Percentiles rank a stretch among this genome's conserved stretches.
Conservation (phyloP, 64 coral and sea anemone genomes). For the Anthopleura sola region DNA sequence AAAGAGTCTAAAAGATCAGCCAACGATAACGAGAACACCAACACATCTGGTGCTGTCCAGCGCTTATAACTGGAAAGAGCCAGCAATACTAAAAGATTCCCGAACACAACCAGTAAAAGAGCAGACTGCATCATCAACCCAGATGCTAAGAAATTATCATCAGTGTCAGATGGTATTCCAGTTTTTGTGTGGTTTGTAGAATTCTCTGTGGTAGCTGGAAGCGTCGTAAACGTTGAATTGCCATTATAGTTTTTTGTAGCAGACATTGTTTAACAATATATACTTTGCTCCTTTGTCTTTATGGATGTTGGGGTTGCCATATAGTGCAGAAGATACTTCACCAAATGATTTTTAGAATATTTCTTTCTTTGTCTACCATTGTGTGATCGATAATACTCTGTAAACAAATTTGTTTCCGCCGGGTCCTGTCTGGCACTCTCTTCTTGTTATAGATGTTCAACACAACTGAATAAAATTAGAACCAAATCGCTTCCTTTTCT, state of each 20-base stretch:
- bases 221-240: neutral
- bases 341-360: neutral
- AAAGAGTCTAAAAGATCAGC: slow-evolving; percentile 79
- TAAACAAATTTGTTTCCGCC: neutral
- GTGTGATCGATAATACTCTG: neutral
- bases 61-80: slow-evolving; percentile 50
- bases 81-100: slow-evolving; percentile 59
- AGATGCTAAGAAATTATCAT: slow-evolving; percentile 2
- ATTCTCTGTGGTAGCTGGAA: neutral
- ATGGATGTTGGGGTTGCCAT: neutral
- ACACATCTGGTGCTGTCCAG: slow-evolving; percentile 64
- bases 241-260: neutral
- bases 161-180: neutral
- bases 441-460: neutral
- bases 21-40: slow-evolving; percentile 73
- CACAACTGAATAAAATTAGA: neutral
- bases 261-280: neutral
- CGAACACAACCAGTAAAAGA: slow-evolving; percentile 31
- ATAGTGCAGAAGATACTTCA: neutral
- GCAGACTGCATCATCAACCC: slow-evolving; percentile 51
- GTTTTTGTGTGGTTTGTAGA: neutral
- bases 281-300: neutral
- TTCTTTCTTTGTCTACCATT: neutral
- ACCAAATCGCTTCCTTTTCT: neutral
- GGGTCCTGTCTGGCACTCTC: neutral